phyloP scores from a whole-genome alignment of 2,888 invertebrate species.

The Coleophora flavipennella region DNA sequence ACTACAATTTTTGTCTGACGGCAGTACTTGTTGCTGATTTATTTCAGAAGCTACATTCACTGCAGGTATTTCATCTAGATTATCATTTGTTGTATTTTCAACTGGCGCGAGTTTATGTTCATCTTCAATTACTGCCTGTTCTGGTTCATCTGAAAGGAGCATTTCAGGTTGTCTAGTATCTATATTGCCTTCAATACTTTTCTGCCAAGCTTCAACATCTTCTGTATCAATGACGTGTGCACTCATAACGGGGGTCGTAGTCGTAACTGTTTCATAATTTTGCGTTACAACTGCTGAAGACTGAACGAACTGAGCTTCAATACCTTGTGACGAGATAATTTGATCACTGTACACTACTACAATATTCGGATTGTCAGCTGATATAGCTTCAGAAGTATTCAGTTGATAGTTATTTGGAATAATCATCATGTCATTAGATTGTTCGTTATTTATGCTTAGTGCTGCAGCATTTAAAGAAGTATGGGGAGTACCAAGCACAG shows the following conservation, averaged over 20 bases:
- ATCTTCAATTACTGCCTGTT: constrained; percentile 16
- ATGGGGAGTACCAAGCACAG: constrained; percentile 46
- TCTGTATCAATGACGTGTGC: constrained; percentile 45
- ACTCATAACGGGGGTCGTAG: constrained; percentile 59
- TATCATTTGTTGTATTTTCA: constrained; percentile 15
- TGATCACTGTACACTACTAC: constrained; percentile 76
- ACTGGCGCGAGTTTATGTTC: constrained; percentile 8
- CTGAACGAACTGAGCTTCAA: constrained; percentile 51
- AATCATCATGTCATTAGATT: constrained; percentile 75
- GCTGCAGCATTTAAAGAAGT: constrained; percentile 33
- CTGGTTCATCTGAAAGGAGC: constrained; percentile 14
- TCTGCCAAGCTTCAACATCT: constrained; percentile 44
- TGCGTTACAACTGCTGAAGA: constrained; percentile 54
- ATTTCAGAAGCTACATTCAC: constrained; percentile 22
- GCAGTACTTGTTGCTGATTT: constrained; percentile 18
- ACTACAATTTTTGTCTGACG: constrained; percentile 13
- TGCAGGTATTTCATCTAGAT: constrained; percentile 29
- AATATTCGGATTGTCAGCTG: constrained; percentile 72
- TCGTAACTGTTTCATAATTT: constrained; percentile 54
- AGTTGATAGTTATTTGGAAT: constrained; percentile 73
- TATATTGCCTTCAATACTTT: constrained; percentile 27
- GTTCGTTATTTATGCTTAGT: constrained; percentile 61
- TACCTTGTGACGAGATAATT: constrained; percentile 48
- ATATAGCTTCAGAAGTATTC: constrained; percentile 63
- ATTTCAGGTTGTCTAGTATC: constrained; percentile 25